A percentile compares a stretch with the other conserved stretches of the same genome.
Conservation (phyloP, 1,140 invertebrate species). For the Papilio xuthus region DNA sequence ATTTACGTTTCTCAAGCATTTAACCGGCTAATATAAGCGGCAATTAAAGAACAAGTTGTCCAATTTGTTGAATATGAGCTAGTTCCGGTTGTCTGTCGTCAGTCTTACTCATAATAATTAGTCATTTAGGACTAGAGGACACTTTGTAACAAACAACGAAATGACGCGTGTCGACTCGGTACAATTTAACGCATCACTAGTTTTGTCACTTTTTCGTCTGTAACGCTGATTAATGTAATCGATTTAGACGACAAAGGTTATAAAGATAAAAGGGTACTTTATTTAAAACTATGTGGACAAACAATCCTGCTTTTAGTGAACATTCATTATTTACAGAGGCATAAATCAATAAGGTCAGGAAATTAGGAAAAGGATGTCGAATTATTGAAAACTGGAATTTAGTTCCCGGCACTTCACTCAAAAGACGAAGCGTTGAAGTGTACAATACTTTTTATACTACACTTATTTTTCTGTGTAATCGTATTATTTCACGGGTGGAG, state of each 20-base stretch:
- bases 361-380: background rate
- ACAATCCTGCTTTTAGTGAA: background rate
- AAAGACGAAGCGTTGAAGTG: too few species aligned
- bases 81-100: constrained; percentile 59
- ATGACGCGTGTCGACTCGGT: background rate
- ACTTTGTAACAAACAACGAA: background rate
- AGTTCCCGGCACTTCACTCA: too few species aligned
- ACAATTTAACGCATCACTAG: background rate
- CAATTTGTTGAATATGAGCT: constrained; percentile 69
- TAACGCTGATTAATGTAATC: background rate
- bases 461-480: background rate
- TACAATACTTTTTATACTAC: background rate
- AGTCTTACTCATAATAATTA: constrained; percentile 43
- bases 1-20: constrained; percentile 52
- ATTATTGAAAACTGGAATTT: too few species aligned
- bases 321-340: background rate
- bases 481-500: background rate
- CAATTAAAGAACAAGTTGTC: constrained; percentile 64
- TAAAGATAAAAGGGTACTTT: background rate
- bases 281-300: background rate
- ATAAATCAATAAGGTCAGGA: background rate
- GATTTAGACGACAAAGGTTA: background rate
- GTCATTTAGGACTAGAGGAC: constrained; percentile 40
- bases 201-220: background rate
- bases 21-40: constrained; percentile 54